Evolutionary conservation across 2,113 vertebrate genomes (phyloP).

Genomic region (Amphiprion percula): DNA sequence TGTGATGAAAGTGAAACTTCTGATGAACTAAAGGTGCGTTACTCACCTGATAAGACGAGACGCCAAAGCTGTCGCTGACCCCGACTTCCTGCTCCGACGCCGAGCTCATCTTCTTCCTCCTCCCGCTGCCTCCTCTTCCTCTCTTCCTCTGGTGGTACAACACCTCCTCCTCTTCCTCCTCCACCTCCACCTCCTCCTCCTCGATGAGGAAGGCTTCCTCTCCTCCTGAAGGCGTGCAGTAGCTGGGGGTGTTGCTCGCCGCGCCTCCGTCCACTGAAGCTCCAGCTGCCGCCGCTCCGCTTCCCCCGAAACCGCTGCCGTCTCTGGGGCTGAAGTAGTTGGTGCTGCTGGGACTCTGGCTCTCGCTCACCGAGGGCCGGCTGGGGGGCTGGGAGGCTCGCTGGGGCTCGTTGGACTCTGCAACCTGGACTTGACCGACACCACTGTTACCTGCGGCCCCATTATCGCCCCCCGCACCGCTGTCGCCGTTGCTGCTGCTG

Average conservation of each 20-base stretch:
- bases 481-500: constrained; percentile 62
- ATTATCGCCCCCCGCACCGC: not conserved
- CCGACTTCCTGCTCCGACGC: constrained; percentile 86
- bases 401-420: constrained; percentile 68
- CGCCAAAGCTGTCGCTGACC: constrained; percentile 87
- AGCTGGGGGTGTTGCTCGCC: constrained; percentile 80
- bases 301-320: constrained; percentile 71
- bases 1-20: not conserved
- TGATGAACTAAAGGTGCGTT: not conserved
- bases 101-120: constrained; percentile 78
- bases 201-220: constrained; percentile 82
- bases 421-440: constrained; percentile 18
- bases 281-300: constrained; percentile 50
- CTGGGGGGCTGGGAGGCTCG: constrained; percentile 67
- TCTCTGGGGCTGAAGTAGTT: constrained; percentile 93
- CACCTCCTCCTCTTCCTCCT: constrained; percentile 79
- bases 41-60: constrained; percentile 84
- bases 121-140: constrained; percentile 67
- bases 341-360: constrained; percentile 93
- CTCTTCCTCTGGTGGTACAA: constrained; percentile 78
- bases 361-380: constrained; percentile 85
- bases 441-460: constrained; percentile 63
- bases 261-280: constrained; percentile 63
- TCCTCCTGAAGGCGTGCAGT: constrained; percentile 82
- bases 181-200: constrained; percentile 76